phyloP scores from a whole-genome alignment of 2,888 invertebrate genomes.

The Cryptus viduatorius region DNA sequence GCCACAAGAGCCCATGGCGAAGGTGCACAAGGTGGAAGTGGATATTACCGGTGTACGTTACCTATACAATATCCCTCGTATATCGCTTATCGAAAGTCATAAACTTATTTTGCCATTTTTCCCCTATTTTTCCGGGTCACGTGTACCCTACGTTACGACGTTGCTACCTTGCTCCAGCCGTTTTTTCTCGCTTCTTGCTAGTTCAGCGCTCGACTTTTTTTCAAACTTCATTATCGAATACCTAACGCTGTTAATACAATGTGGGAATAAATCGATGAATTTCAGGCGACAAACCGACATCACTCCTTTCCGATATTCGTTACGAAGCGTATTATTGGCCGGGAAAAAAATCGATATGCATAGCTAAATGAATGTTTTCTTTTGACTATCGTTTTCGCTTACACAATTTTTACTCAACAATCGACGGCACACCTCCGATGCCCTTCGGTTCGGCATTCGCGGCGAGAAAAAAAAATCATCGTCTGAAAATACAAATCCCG shows the following conservation, averaged over 20 bases:
- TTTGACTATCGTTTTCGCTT: no score
- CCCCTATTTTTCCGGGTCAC: slow-evolving; percentile 37
- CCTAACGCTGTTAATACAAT: slow-evolving; percentile 4
- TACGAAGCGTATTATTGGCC: no score
- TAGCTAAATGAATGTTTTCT: no score
- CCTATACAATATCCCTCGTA: slow-evolving; percentile 47
- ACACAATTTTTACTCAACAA: no score
- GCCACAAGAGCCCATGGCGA: slow-evolving; percentile 11
- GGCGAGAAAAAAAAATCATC: neutral
- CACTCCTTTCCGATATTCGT: neutral
- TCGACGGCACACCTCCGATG: no score
- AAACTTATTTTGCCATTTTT: slow-evolving; percentile 61
- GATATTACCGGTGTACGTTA: slow-evolving; percentile 2
- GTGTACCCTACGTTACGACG: slow-evolving; percentile 10
- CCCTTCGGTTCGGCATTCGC: no score
- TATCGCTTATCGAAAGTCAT: slow-evolving; percentile 65
- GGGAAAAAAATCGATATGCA: no score
- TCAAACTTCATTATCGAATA: slow-evolving; percentile 1
- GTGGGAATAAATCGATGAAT: neutral
- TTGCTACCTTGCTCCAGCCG: neutral
- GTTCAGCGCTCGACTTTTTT: neutral
- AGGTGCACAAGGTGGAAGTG: slow-evolving; percentile 3
- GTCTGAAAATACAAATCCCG: neutral
- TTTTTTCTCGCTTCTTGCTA: neutral
- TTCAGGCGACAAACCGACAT: no score